Evolutionary conservation across 2,888 invertebrate species (phyloP).

Genomic region (Ormyrus pomaceus): DNA sequence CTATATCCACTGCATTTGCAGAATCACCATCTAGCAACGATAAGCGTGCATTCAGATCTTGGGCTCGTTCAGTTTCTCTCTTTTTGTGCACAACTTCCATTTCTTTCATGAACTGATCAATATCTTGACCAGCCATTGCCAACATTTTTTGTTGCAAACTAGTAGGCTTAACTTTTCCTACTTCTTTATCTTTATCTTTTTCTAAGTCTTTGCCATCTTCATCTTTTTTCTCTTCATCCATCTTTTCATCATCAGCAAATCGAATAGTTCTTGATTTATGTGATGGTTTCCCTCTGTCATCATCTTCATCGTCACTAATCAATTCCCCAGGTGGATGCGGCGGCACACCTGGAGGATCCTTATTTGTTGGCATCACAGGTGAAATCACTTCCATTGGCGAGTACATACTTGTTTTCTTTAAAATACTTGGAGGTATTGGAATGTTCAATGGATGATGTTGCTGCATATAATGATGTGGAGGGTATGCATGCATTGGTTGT

Average conservation of each 20-base stretch:
- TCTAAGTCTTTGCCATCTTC: slow-evolving; percentile 71
- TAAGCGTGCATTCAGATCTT: slow-evolving; percentile 79
- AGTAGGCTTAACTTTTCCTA: slow-evolving; percentile 80
- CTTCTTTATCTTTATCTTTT: slow-evolving; percentile 73
- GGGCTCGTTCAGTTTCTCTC: slow-evolving; percentile 82
- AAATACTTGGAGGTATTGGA: slow-evolving; percentile 81
- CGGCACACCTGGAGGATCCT: slow-evolving; percentile 91
- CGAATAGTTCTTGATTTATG: slow-evolving; percentile 78
- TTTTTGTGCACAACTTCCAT: slow-evolving; percentile 91
- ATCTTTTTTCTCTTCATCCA: slow-evolving; percentile 73
- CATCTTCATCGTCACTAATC: slow-evolving; percentile 79
- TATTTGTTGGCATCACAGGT: slow-evolving; percentile 72
- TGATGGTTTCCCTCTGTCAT: slow-evolving; percentile 68
- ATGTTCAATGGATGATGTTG: slow-evolving; percentile 77
- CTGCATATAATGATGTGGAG: slow-evolving; percentile 70
- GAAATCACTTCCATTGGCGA: slow-evolving; percentile 68
- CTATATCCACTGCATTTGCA: slow-evolving; percentile 57
- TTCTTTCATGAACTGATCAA: slow-evolving; percentile 95
- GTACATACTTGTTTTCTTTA: slow-evolving; percentile 84
- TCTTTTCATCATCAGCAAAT: slow-evolving; percentile 78
- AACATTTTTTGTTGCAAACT: slow-evolving; percentile 91
- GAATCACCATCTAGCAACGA: slow-evolving; percentile 69
- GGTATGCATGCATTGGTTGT: slow-evolving; percentile 71
- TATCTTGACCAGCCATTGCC: slow-evolving; percentile 92
- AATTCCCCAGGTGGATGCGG: slow-evolving; percentile 89